These are phyloP conservation scores for Agapornis canus DNA, from an alignment of 2,797 vertebrate genomes.

Conservation along the genomic window DNA sequence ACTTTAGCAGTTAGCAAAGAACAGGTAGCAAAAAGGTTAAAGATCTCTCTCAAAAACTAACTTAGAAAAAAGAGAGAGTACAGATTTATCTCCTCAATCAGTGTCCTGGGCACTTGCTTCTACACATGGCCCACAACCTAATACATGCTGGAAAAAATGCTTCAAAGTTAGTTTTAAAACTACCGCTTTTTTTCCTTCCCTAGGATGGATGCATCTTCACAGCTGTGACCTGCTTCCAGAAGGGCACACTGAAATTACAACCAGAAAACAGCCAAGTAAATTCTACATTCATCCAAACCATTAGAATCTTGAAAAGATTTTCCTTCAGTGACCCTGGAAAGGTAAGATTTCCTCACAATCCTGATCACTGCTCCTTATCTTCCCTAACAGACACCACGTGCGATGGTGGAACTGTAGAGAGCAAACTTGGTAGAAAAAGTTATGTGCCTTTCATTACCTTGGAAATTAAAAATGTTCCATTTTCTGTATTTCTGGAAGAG, in stretches of 20 bases:
- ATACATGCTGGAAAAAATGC: background rate
- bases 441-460: background rate
- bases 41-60: background rate
- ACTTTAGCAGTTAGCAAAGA: background rate
- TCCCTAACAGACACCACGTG: background rate
- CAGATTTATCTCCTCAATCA: background rate
- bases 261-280: background rate
- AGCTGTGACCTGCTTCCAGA: slow-evolving; percentile 74
- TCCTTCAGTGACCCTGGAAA: background rate
- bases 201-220: slow-evolving; percentile 67
- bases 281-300: background rate
- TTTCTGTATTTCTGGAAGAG: background rate
- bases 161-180: background rate
- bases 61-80: background rate
- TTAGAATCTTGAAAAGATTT: slow-evolving; percentile 19
- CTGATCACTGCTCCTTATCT: background rate
- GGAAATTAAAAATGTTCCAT: background rate
- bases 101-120: background rate
- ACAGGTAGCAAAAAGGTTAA: background rate
- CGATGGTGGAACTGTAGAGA: background rate
- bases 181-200: slow-evolving; percentile 14
- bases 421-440: background rate
- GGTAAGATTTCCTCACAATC: slow-evolving; percentile 7
- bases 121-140: background rate
- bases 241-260: slow-evolving; percentile 42